A percentile compares a stretch with the other conserved stretches of the same genome.
Evolutionary conservation across 2,888 invertebrate species (phyloP).

Genomic region (Pyralis farinalis): DNA sequence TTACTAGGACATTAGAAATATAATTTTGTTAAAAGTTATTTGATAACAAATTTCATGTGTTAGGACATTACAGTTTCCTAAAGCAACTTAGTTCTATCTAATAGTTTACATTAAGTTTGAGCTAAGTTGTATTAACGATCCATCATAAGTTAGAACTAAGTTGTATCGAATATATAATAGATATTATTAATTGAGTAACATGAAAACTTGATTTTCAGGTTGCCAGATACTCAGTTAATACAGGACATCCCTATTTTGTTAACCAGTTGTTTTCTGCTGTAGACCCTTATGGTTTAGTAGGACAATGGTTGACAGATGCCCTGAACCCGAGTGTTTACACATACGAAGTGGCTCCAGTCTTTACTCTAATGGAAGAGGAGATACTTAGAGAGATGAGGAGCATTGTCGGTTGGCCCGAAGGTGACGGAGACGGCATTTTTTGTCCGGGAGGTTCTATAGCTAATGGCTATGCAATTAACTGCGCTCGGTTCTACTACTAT

Average conservation of each 20-base stretch:
- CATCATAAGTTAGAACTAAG: too few relatives aligned
- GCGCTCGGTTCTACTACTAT: slow-evolving; percentile 86
- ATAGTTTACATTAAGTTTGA: too few relatives aligned
- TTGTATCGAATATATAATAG: too few relatives aligned
- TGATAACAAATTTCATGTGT: too few relatives aligned
- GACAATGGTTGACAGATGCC: slow-evolving; percentile 92
- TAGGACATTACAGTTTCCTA: too few relatives aligned
- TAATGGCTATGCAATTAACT: slow-evolving; percentile 94
- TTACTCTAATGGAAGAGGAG: slow-evolving; percentile 92
- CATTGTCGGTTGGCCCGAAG: slow-evolving; percentile 87
- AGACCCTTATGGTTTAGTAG: slow-evolving; percentile 91
- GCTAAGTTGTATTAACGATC: too few relatives aligned
- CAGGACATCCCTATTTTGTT: slow-evolving; percentile 93
- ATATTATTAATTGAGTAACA: too few relatives aligned
- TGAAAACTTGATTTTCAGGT: slow-evolving; percentile 46
- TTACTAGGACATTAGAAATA: too few relatives aligned
- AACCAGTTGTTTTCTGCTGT: slow-evolving; percentile 93
- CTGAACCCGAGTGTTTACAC: slow-evolving; percentile 94
- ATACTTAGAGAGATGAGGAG: slow-evolving; percentile 89
- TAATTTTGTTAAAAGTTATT: too few relatives aligned
- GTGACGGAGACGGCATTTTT: slow-evolving; percentile 92
- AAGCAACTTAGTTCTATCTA: too few relatives aligned
- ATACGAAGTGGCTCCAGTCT: slow-evolving; percentile 94
- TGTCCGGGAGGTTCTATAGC: slow-evolving; percentile 95
- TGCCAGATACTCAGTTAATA: slow-evolving; percentile 91